Base-by-base conservation (phyloP, 2,113 vertebrate species). In the Epinephelus lanceolatus region DNA sequence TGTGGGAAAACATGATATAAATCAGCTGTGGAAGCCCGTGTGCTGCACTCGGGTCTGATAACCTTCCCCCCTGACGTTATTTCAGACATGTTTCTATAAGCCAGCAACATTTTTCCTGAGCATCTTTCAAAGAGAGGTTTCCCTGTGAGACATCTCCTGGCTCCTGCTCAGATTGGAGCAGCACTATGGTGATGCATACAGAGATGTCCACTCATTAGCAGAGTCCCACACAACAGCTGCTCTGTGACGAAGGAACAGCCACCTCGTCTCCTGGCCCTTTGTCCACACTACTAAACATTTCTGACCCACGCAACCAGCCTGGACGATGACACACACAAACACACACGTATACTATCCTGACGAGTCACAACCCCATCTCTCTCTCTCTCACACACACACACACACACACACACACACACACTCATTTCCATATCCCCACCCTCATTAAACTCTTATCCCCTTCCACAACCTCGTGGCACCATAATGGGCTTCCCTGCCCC, bases 161-260 rank as follows among this genome's bases (percentile, higher is more conserved):
- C 82, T 86, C 53, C 57, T 53, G 85, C 63, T 89, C 87, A 66
- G 81, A 53, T 56, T 82, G 88, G 86, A 91, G 85, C 86, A 86
- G 85, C 75, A 85, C 90, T 86, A 84, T 89, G 90, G 86, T 89
- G 89, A 93, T 89, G 85, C 91, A 86, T 78, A 83, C 91, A 90
- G 86, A 89, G 86, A 88, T 86, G 92, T 94, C 93, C 92, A 92
- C 81, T 92, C 91, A 93, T 93, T 93, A 94, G 91, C 89, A 89
- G 78, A 85, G 92, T 94, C 94, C 91, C 94, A 94, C 93, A 94
- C 92, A 92, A 73, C 94, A 95, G 93, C 94, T 95, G 94, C 94
- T 87, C 79, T 85, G 86, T 93, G 91, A 92, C 86, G 84, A 69
- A 89, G 84, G 71, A 86, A 85, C 91, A 87, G 88, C 86, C 93